phyloP scores from a whole-genome alignment of 2,113 vertebrate species.

The Hyperoodon ampullatus region DNA sequence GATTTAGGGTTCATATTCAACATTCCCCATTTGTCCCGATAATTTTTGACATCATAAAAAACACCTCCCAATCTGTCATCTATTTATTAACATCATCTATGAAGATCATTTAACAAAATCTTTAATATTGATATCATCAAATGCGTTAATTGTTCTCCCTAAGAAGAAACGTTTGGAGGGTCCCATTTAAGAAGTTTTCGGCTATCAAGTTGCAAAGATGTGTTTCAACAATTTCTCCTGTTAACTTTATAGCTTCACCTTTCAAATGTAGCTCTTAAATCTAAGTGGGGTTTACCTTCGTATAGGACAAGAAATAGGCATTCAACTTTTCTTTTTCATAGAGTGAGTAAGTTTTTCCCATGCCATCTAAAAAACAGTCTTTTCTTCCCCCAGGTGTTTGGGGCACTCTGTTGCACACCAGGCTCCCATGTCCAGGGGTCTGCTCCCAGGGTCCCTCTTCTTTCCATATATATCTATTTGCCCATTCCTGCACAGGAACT shows the following conservation, averaged over 20 bases:
- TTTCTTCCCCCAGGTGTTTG: not conserved
- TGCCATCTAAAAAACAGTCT: not conserved
- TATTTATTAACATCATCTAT: not conserved
- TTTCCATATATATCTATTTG: not conserved
- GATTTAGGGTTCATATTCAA: not conserved
- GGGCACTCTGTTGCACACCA: rapidly evolving
- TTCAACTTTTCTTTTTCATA: not conserved
- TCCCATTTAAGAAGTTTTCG: not conserved
- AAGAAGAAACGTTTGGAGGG: not conserved
- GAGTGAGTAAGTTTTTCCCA: not conserved
- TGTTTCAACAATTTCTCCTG: not conserved
- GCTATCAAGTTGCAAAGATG: not conserved
- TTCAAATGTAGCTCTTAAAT: constrained; percentile 28
- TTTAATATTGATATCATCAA: constrained; percentile 32
- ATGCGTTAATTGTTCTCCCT: not conserved
- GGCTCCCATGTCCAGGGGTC: rapidly evolving
- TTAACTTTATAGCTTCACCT: not conserved
- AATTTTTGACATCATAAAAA: constrained; percentile 2
- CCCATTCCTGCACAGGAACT: not conserved
- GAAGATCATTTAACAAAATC: constrained; percentile 28
- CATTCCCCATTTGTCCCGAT: not conserved
- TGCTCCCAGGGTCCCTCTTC: not conserved
- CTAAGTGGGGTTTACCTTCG: not conserved
- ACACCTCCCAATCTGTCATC: not conserved
- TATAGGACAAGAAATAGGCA: not conserved